Conservation (phyloP, 2,797 vertebrate species). For the Notolabrus celidotus region DNA sequence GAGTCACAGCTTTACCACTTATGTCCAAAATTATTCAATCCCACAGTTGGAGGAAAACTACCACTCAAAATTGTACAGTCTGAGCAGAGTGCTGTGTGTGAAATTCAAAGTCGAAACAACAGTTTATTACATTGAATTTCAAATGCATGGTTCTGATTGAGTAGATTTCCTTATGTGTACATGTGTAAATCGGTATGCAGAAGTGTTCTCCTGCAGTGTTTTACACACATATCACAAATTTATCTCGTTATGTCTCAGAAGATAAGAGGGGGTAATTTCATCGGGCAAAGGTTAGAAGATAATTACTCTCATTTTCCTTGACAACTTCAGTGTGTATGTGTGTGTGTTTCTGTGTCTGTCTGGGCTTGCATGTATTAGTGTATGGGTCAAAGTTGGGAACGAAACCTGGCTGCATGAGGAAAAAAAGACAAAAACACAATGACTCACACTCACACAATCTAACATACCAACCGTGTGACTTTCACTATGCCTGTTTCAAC, state of each 20-base stretch:
- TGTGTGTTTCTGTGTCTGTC: slow-evolving; percentile 7
- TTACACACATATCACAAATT: background rate
- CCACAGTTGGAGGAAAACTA: no score
- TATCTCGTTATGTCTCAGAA: background rate
- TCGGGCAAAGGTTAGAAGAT: slow-evolving; percentile 1
- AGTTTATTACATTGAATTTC: no score
- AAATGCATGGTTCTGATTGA: no score
- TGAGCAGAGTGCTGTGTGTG: no score
- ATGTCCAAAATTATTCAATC: no score
- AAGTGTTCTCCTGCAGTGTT: background rate
- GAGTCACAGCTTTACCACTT: no score
- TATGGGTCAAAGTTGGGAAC: background rate
- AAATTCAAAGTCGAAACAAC: no score
- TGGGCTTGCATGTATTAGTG: background rate
- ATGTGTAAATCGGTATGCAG: background rate
- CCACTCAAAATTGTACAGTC: no score
- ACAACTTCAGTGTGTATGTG: slow-evolving; percentile 11
- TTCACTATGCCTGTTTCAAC: slow-evolving; percentile 53
- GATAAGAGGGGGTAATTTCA: background rate
- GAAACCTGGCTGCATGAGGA: background rate
- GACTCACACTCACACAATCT: slow-evolving; percentile 10
- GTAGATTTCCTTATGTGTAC: no score
- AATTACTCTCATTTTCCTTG: slow-evolving; percentile 7
- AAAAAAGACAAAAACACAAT: background rate
- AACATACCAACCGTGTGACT: slow-evolving; percentile 7